phyloP scores from a whole-genome alignment of 23 tunicate species.

The Diplosoma virens region DNA sequence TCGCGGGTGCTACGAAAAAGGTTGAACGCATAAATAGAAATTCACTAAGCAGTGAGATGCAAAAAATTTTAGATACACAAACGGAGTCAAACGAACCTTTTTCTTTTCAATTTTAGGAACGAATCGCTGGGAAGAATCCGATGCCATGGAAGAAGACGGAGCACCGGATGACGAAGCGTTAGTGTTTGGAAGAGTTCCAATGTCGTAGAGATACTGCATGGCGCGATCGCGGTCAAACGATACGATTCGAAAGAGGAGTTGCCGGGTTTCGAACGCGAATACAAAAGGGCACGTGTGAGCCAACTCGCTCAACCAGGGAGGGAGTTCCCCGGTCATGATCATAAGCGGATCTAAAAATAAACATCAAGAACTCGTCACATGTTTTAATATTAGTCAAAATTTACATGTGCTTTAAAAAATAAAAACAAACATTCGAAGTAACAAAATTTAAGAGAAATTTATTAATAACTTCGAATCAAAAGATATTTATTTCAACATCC shows the following conservation, averaged over 20 bases:
- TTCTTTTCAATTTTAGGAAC: slow-evolving; percentile 88
- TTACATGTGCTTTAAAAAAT: not conserved
- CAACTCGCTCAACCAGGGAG: slow-evolving; percentile 82
- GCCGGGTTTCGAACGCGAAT: slow-evolving; percentile 86
- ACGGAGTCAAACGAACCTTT: slow-evolving; percentile 57
- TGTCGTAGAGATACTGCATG: slow-evolving; percentile 88
- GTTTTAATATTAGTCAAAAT: not conserved
- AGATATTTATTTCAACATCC: too few species aligned
- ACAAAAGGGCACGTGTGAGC: slow-evolving; percentile 76
- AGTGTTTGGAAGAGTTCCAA: slow-evolving; percentile 56
- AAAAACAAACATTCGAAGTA: not conserved
- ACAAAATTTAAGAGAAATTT: not conserved
- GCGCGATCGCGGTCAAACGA: slow-evolving; percentile 97
- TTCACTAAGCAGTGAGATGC: too few species aligned
- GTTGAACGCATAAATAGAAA: too few species aligned
- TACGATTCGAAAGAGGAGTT: slow-evolving; percentile 77
- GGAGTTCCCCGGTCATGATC: slow-evolving; percentile 91
- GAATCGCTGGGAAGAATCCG: slow-evolving; percentile 58
- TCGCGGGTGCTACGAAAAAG: too few species aligned
- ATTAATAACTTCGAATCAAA: too few species aligned
- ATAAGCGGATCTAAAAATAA: slow-evolving; percentile 75
- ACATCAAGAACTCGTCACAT: not conserved
- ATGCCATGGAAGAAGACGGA: slow-evolving; percentile 31
- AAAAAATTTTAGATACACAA: too few species aligned
- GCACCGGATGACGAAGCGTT: slow-evolving; percentile 23